phyloP scores from a whole-genome alignment of 2,888 invertebrate species.

The Stomorhina lunata region DNA sequence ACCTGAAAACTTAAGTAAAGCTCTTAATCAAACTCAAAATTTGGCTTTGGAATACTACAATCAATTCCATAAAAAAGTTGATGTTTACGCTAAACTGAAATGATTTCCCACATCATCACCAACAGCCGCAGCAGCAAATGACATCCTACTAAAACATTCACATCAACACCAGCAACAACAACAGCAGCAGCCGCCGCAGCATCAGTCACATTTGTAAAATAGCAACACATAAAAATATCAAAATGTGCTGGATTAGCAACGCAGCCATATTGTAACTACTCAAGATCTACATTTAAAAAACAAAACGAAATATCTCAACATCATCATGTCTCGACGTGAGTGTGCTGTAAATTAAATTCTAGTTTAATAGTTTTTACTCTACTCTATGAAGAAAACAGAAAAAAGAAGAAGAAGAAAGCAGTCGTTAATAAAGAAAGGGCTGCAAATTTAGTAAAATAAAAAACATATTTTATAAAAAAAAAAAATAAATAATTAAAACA shows the following conservation, averaged over 20 bases:
- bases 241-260: constrained; percentile 36
- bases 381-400: constrained; percentile 40
- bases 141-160: constrained; percentile 52
- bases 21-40: constrained; percentile 85
- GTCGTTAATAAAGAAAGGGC: constrained; percentile 14
- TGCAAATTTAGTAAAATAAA: constrained; percentile 49
- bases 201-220: constrained; percentile 60
- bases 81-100: constrained; percentile 86
- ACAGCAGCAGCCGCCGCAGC: constrained; percentile 26
- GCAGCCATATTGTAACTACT: constrained; percentile 41
- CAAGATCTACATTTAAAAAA: constrained; percentile 31
- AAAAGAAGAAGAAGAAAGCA: constrained; percentile 28
- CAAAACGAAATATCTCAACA: constrained; percentile 37
- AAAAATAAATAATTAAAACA: constrained; percentile 14
- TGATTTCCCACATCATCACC: constrained; percentile 79
- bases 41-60: constrained; percentile 86
- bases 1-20: constrained; percentile 87
- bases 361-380: constrained; percentile 62
- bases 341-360: constrained; percentile 59
- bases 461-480: constrained; percentile 57
- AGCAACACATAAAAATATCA: constrained; percentile 1
- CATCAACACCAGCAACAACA: constrained; percentile 37
- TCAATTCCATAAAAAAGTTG: constrained; percentile 89
- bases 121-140: constrained; percentile 13
- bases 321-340: constrained; percentile 33